Percentiles rank a stretch among this genome's conserved stretches.
phyloP scores from a whole-genome alignment of 2,888 invertebrate genomes.

The Temnothorax ravouxi region DNA sequence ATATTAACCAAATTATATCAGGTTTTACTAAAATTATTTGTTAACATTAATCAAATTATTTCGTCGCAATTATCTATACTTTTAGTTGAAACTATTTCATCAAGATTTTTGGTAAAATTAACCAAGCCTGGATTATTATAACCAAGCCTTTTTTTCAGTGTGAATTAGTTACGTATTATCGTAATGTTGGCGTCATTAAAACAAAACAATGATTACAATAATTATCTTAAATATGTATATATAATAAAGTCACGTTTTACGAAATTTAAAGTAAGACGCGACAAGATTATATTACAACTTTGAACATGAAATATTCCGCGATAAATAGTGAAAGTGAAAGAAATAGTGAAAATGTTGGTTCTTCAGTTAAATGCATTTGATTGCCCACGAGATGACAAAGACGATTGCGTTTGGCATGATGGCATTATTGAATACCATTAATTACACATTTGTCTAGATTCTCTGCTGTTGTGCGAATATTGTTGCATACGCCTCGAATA shows the following conservation, averaged over 20 bases:
- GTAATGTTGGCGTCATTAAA: not conserved
- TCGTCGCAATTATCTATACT: no score
- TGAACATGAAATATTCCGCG: not conserved
- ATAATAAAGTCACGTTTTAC: not conserved
- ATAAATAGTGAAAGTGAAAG: not conserved
- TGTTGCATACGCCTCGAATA: not conserved
- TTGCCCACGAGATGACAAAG: slow-evolving; percentile 15
- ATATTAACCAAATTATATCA: no score
- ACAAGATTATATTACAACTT: not conserved
- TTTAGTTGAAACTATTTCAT: no score
- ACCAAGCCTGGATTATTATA: no score
- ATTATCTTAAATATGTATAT: not conserved
- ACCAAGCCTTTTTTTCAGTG: no score
- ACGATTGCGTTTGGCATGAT: not conserved
- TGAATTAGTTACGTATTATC: not conserved
- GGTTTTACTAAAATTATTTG: no score
- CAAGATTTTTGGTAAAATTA: no score
- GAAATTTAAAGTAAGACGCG: not conserved
- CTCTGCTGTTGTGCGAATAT: not conserved
- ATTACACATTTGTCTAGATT: slow-evolving; percentile 39
- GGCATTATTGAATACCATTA: slow-evolving; percentile 34
- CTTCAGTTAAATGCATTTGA: slow-evolving; percentile 17
- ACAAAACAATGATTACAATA: not conserved
- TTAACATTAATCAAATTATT: no score
- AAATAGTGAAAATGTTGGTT: not conserved